A percentile compares a stretch with the other conserved stretches of the same genome.
phyloP scores from a whole-genome alignment of 2,797 vertebrate genomes.

The Falco peregrinus region DNA sequence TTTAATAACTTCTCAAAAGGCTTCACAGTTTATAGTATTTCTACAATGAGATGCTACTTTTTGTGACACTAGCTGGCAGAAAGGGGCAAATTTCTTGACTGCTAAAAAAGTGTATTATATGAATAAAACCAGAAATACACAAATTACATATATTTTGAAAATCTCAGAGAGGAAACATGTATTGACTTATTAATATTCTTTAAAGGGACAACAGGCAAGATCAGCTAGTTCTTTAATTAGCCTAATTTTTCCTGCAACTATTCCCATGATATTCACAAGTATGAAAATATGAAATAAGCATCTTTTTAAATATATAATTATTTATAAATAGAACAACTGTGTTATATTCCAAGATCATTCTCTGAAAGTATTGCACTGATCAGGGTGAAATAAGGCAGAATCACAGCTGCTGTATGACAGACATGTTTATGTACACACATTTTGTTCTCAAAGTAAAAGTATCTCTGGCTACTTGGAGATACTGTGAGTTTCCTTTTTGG shows the following conservation, averaged over 20 bases:
- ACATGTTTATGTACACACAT: not conserved
- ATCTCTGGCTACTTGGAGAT: not conserved
- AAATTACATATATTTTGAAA: not conserved
- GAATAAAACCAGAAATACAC: not conserved
- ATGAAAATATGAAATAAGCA: not conserved
- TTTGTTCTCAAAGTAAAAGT: not conserved
- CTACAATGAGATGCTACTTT: not conserved
- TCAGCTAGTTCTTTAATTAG: conserved; percentile 26
- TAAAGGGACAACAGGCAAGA: not conserved
- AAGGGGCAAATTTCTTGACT: not conserved
- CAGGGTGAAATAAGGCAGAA: not conserved
- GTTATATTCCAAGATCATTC: not conserved
- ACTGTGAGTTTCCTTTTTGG: not conserved
- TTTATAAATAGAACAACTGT: not conserved
- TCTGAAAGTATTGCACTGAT: not conserved
- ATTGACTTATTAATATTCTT: not conserved
- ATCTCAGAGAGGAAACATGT: not conserved
- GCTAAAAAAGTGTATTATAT: not conserved
- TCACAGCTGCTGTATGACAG: not conserved
- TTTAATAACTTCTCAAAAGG: not conserved
- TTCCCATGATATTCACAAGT: not conserved
- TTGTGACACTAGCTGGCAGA: not conserved
- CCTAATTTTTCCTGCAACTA: not conserved
- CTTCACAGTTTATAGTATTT: not conserved
- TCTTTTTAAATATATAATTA: not conserved